phyloP scores from a whole-genome alignment of 2,113 vertebrate species.

The Sisor rabdophorus region DNA sequence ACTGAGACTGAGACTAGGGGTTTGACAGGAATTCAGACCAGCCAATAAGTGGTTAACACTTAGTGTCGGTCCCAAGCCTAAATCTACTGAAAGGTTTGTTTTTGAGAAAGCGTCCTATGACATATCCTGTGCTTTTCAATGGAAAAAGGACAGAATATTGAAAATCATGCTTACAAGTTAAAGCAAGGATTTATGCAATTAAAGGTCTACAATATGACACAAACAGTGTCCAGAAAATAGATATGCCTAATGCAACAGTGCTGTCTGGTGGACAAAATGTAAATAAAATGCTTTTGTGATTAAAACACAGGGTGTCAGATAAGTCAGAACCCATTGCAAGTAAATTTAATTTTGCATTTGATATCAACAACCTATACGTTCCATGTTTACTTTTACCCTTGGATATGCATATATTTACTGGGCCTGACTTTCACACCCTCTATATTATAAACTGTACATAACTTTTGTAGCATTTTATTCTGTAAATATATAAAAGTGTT shows the following conservation, averaged over 20 bases:
- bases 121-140: too few relatives aligned
- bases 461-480: not conserved
- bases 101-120: too few relatives aligned
- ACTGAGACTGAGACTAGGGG: too few relatives aligned
- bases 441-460: conserved; percentile 19
- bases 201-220: not conserved
- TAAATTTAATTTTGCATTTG: not conserved
- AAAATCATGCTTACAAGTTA: not conserved
- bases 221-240: not conserved
- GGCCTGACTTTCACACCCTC: not conserved
- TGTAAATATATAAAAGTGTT: conserved; percentile 36
- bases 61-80: too few relatives aligned
- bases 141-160: not conserved
- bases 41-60: too few relatives aligned
- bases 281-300: not conserved
- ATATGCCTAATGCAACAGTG: conserved; percentile 1
- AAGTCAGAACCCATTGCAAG: not conserved
- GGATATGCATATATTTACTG: not conserved
- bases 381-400: not conserved
- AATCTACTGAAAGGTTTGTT: too few relatives aligned
- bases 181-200: not conserved
- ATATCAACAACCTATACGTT: not conserved
- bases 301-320: not conserved
- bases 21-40: too few relatives aligned
- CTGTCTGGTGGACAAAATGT: conserved; percentile 30